Evolutionary conservation across 2,113 vertebrate species (phyloP), one percentile per base, ranked within the genome.

Genomic region (Gymnogyps californianus): DNA sequence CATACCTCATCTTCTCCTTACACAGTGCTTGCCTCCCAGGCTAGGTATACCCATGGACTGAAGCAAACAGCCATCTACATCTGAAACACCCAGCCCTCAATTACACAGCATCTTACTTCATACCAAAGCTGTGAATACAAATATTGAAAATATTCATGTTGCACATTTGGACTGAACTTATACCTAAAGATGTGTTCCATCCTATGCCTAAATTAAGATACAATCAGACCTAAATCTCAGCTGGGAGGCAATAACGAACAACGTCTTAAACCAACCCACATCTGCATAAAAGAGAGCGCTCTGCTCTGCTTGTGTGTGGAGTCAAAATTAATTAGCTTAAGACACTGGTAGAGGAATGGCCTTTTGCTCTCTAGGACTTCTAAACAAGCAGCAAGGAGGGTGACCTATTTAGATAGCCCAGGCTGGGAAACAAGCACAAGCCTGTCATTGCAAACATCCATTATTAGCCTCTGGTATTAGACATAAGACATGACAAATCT

Each of bases 181-280:
- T 2, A 79, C 8, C 26, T 75, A 40, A 71, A 91, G 44, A 55
- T 17, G 36, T 42, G 24, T 32, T 55, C 42, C 17, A 46, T 51
- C 24, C 36, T 62, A 25, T 28, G 29, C 32, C 58, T 77, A 75
- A 88, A 57, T 66, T 49, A 89, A 59, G 42, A 59, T 25, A 64
- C 18, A 88, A n/a, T n/a, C 13, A 54, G 61, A 55, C 44, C 38
- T 86, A 72, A 29, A 83, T 25, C 38, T 77, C 67, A 87, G 32
- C 19, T 80, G 71, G 32, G 7, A 87, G 44, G 25, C 62, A 93
- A 76, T 10, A 80, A 51, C 11, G 24, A 90, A 70, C 10, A 79
- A 17, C 2, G 2, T 31, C 32, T 36, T 67, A 89, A 70, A 75
- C 7, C 8, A 83, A 15, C 5, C 12, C 1, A 2, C 2, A 1